These are phyloP conservation scores for Podarcis cretensis DNA, from an alignment of 2,113 vertebrate genomes.

Conservation along the genomic window DNA sequence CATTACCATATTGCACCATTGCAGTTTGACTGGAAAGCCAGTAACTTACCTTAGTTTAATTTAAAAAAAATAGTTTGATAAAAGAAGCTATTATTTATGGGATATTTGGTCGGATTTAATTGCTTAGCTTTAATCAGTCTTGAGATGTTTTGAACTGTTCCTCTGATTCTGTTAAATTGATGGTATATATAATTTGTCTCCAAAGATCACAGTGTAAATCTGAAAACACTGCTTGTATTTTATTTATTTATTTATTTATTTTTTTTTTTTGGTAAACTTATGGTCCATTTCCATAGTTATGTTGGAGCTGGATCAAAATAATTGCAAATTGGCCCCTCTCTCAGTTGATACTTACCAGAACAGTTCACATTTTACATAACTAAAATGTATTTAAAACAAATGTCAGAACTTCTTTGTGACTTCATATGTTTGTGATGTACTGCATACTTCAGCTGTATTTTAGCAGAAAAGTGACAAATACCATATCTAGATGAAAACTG, in stretches of 20 bases:
- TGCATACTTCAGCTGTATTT: conserved; percentile 28
- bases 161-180: neutral
- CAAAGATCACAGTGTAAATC: neutral
- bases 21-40: neutral
- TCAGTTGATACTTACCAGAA: conserved; percentile 46
- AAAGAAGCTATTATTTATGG: neutral
- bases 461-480: neutral
- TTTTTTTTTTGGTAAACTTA: neutral
- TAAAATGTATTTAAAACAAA: conserved; percentile 38
- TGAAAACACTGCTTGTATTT: neutral
- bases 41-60: neutral
- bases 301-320: neutral
- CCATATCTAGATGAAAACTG: neutral
- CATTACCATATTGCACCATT: neutral
- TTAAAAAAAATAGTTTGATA: neutral
- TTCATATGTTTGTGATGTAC: conserved; percentile 8
- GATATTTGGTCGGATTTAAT: neutral
- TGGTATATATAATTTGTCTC: neutral
- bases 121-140: neutral
- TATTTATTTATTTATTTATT: no score
- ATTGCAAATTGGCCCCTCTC: conserved; percentile 11
- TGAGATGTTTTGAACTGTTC: neutral
- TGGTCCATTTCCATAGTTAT: neutral
- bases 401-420: conserved; percentile 39
- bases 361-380: neutral